Percentiles rank a stretch among this genome's conserved stretches.
Conservation (phyloP, 1,140 invertebrate species). For the Alviniconcha marisindica region DNA sequence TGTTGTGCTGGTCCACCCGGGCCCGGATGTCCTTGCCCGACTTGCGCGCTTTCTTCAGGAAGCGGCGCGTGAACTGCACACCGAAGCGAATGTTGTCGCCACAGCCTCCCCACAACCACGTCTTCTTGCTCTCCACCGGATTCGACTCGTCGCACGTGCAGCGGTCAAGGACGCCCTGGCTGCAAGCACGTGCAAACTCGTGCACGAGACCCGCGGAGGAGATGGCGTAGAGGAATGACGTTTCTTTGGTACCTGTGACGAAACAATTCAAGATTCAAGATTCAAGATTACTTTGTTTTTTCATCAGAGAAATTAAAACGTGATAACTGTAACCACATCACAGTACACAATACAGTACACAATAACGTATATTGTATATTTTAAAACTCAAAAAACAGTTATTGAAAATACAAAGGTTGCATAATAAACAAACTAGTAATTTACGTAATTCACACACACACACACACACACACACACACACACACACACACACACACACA, state of each 20-base stretch:
- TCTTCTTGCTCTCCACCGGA: constrained; percentile 60
- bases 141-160: constrained; percentile 81
- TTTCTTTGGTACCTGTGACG: constrained; percentile 81
- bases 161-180: constrained; percentile 81
- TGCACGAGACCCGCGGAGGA: constrained; percentile 83
- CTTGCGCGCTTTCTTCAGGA: constrained; percentile 77
- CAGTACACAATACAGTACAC: too few species aligned
- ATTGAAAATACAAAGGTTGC: too few species aligned
- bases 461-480: too few species aligned
- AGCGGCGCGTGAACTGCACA: constrained; percentile 80
- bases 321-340: too few species aligned
- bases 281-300: too few species aligned
- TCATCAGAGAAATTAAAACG: too few species aligned
- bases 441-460: too few species aligned
- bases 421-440: too few species aligned
- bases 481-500: too few species aligned
- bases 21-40: constrained; percentile 70
- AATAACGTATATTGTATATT: too few species aligned
- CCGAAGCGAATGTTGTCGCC: constrained; percentile 83
- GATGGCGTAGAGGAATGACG: constrained; percentile 83
- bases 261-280: constrained; percentile 4
- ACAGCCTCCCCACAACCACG: constrained; percentile 84
- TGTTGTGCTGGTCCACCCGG: constrained; percentile 83
- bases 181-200: constrained; percentile 82
- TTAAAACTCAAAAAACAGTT: too few species aligned